Base-by-base conservation (phyloP, 2,113 vertebrate species). In the Cricetomys ansorgei region DNA sequence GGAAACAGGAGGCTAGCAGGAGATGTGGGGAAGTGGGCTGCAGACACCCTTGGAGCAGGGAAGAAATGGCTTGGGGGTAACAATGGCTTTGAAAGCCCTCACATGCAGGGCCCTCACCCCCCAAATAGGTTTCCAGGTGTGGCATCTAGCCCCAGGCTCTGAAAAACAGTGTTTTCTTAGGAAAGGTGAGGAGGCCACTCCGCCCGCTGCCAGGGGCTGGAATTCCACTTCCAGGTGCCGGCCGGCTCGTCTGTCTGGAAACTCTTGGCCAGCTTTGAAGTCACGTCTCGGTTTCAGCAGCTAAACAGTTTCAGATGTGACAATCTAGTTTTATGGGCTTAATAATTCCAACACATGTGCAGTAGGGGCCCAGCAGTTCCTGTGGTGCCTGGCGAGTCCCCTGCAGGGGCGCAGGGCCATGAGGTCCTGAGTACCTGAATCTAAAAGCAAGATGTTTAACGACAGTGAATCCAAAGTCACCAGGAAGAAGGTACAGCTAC, bases 301-400 rank as follows among this genome's bases (percentile, higher is more conserved):
- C 98, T 99, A 98, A 99, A 98, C 98, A 98, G 98, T 98, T 98
- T 99, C 98, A 99, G 99, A 98, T 98, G 99, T 98, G 98, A 97
- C 98, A 88, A 96, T 85, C 98, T 96, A 92, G 97, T 98, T 98
- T 98, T 98, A 98, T 97, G 98, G 98, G 98, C 98, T 98, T 98
- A 98, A 98, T 98, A 98, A 99, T 98, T 98, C 98, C 97, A 97
- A 98, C 98, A 98, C 98, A 98, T 98, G 98, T 98, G 98, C 96
- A 97, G 95, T 92, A 96, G 98, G 97, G 98, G 98, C 98, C 98
- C 98, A 96, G 79, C 92, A 97, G 97, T 88, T 76, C 75, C 81
- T 53, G 86, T 45, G 72, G 91, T 73, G 64, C 65, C 96, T 43
- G 57, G 72, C 87, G 77, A 89, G 94, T 93, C 88, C 86, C 86